Conservation (phyloP, 2,888 invertebrate species). For the Pollenia griseotomentosa region DNA sequence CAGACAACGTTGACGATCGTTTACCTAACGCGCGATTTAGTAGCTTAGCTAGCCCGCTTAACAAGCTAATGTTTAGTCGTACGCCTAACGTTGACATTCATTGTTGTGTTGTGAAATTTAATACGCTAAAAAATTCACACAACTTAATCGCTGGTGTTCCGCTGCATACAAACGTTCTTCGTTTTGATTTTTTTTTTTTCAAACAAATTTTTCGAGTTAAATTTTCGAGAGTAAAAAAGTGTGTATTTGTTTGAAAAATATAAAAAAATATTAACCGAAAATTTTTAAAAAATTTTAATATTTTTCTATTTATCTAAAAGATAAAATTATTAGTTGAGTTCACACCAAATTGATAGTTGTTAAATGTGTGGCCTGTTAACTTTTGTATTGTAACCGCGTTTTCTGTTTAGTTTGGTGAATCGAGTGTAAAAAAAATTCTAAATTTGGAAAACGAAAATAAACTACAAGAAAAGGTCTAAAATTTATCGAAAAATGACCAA, state of each 20-base stretch:
- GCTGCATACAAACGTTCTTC: slow-evolving; percentile 13
- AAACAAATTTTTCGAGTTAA: slow-evolving; percentile 4
- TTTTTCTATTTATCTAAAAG: no score
- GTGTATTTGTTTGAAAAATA: slow-evolving; percentile 19
- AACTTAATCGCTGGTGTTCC: slow-evolving; percentile 7
- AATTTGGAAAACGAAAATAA: no score
- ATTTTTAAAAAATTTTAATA: slow-evolving; percentile 1
- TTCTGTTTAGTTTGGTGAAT: no score
- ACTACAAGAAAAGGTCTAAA: no score
- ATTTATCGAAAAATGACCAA: no score
- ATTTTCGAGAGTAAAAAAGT: slow-evolving; percentile 6
- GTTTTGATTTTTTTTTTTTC: not conserved
- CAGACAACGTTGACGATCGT: slow-evolving; percentile 48
- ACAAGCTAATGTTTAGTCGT: slow-evolving; percentile 66
- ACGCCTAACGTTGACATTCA: slow-evolving; percentile 71
- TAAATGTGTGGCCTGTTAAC: no score
- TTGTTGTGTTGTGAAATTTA: slow-evolving; percentile 67
- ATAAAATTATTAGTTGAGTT: no score
- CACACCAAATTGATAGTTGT: no score
- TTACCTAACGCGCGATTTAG: slow-evolving; percentile 57
- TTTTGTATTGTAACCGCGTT: no score
- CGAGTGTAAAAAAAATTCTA: no score
- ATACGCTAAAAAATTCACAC: slow-evolving; percentile 37
- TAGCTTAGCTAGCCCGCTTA: slow-evolving; percentile 66
- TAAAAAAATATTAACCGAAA: slow-evolving; percentile 10